These are phyloP conservation scores for Schlechtendalia chinensis DNA, from an alignment of 1,140 invertebrate species.

Conservation along the genomic window DNA sequence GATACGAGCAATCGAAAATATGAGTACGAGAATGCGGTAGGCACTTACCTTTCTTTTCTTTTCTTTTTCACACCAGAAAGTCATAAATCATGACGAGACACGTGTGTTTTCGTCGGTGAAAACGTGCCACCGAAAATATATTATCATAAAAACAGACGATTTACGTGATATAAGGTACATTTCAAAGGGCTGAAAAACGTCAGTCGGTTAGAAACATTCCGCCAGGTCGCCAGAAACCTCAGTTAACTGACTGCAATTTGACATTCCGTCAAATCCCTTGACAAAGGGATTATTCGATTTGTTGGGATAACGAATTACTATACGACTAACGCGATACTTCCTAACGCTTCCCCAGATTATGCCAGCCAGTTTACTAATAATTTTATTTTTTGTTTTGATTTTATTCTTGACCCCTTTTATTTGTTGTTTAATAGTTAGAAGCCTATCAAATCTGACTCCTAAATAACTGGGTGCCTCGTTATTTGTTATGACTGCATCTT, in stretches of 20 bases:
- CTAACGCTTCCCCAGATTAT: too few species aligned
- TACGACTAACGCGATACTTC: too few species aligned
- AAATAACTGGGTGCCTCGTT: too few species aligned
- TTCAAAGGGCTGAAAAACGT: background rate
- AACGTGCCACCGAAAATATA: background rate
- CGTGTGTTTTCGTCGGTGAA: background rate
- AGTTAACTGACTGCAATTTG: background rate
- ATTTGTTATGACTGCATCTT: too few species aligned
- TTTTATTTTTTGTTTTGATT: too few species aligned
- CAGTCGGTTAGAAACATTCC: background rate
- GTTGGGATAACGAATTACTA: background rate
- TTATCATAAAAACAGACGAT: background rate
- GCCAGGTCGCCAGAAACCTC: background rate
- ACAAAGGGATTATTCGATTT: background rate
- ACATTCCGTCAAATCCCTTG: background rate
- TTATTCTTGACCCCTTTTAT: too few species aligned
- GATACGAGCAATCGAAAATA: background rate
- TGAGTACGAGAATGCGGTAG: background rate
- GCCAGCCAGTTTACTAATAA: too few species aligned
- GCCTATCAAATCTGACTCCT: too few species aligned
- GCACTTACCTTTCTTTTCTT: too few species aligned
- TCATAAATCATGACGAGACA: background rate
- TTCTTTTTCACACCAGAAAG: background rate
- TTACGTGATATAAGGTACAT: background rate
- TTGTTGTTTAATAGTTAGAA: too few species aligned